phyloP scores from a whole-genome alignment of 2,888 invertebrate species.

The Desoria tigrina region DNA sequence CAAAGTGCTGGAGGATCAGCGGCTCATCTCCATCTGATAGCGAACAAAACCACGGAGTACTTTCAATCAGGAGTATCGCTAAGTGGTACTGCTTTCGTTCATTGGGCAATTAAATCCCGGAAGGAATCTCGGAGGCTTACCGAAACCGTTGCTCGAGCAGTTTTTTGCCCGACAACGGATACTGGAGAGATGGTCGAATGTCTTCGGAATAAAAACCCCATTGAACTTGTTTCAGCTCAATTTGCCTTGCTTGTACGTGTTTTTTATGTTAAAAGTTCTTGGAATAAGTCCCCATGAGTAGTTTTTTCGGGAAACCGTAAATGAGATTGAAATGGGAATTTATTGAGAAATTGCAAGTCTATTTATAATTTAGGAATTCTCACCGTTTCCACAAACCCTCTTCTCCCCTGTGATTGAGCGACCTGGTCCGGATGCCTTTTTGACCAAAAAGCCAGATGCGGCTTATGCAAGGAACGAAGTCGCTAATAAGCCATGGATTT shows the following conservation, averaged over 20 bases:
- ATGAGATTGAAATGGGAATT: no score
- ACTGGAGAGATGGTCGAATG: slow-evolving; percentile 27
- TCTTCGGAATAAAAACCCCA: slow-evolving; percentile 31
- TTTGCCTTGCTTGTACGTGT: slow-evolving; percentile 29
- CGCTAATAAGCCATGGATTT: slow-evolving; percentile 36
- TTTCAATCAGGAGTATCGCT: slow-evolving; percentile 41
- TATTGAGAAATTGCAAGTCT: no score
- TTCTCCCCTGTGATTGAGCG: slow-evolving; percentile 41
- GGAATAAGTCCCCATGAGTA: no score
- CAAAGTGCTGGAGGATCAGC: slow-evolving; percentile 34
- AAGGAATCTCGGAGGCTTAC: slow-evolving; percentile 30
- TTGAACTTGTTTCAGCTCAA: slow-evolving; percentile 32
- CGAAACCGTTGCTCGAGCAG: slow-evolving; percentile 20
- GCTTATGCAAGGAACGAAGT: slow-evolving; percentile 25
- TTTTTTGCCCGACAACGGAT: slow-evolving; percentile 24
- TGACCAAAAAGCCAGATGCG: slow-evolving; percentile 33
- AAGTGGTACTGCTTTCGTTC: slow-evolving; percentile 35
- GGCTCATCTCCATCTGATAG: slow-evolving; percentile 34
- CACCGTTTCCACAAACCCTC: slow-evolving; percentile 36
- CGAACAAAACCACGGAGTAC: slow-evolving; percentile 32
- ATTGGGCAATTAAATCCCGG: slow-evolving; percentile 37
- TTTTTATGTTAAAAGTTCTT: no score
- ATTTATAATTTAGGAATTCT: slow-evolving; percentile 22
- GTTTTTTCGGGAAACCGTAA: no score
- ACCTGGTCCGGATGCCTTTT: slow-evolving; percentile 23